Evolutionary conservation across 2,113 vertebrate species (phyloP).

Genomic region (Leucosticte australis): DNA sequence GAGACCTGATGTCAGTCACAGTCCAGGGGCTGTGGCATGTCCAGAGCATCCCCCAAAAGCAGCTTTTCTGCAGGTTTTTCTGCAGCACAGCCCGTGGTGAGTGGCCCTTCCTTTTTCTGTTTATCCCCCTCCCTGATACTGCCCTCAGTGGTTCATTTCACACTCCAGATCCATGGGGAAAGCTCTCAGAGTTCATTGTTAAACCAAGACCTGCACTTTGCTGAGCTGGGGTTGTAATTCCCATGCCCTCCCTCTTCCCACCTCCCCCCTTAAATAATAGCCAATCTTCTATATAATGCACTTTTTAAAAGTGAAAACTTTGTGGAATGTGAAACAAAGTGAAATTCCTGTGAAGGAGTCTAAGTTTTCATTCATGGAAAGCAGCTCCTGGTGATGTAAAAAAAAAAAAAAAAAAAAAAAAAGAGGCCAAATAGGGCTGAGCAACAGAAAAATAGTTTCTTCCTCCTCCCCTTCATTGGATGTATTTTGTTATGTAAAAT

Average conservation of each 20-base stretch:
- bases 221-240: neutral
- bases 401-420: neutral
- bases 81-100: neutral
- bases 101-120: neutral
- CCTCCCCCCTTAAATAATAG: neutral
- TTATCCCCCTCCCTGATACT: neutral
- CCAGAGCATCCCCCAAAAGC: neutral
- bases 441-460: neutral
- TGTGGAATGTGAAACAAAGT: neutral
- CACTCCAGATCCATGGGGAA: neutral
- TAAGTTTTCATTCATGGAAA: neutral
- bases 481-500: neutral
- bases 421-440: neutral
- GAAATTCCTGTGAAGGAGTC: neutral
- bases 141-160: neutral
- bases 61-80: neutral
- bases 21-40: neutral
- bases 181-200: neutral
- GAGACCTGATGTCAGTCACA: neutral
- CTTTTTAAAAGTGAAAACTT: neutral
- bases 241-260: fast-evolving
- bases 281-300: neutral
- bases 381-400: neutral
- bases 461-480: neutral
- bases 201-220: neutral